Percentiles rank a stretch among this genome's conserved stretches.
Evolutionary conservation across 2,888 invertebrate genomes (phyloP).

Genomic region (Stenodema calcarata): DNA sequence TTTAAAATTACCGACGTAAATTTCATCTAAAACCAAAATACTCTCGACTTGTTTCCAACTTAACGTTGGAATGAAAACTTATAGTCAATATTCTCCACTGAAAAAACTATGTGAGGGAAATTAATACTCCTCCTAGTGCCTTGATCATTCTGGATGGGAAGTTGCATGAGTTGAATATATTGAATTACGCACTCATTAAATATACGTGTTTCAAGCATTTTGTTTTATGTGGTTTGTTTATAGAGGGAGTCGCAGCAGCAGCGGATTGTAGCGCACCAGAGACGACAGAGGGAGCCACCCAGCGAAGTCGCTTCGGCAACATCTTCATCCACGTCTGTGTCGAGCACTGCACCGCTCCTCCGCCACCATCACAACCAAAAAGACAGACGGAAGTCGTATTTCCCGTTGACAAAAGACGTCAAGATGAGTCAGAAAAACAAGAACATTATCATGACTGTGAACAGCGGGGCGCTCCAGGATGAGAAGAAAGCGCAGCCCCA

Average conservation of each 20-base stretch:
- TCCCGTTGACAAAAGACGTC: slow-evolving; percentile 47
- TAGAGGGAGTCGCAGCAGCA: background rate
- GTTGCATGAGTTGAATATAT: too few species aligned
- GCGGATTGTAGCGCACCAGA: slow-evolving; percentile 31
- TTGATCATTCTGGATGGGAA: too few species aligned
- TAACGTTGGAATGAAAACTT: too few species aligned
- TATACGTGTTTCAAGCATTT: too few species aligned
- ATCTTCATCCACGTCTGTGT: slow-evolving; percentile 57
- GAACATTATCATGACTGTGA: slow-evolving; percentile 57
- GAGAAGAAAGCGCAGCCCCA: slow-evolving; percentile 14
- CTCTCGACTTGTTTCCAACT: too few species aligned
- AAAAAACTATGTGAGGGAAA: too few species aligned
- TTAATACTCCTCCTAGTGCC: too few species aligned
- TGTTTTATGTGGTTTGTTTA: background rate
- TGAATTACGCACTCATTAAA: too few species aligned
- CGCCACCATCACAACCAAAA: background rate
- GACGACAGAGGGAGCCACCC: slow-evolving; percentile 45
- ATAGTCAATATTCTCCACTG: too few species aligned
- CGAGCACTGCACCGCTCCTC: slow-evolving; percentile 55
- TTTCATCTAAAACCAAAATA: too few species aligned
- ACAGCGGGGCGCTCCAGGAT: slow-evolving; percentile 34
- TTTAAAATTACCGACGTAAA: too few species aligned
- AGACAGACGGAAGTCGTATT: slow-evolving; percentile 52
- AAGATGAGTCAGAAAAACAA: slow-evolving; percentile 57
- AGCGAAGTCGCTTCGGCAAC: slow-evolving; percentile 57